phyloP scores from a whole-genome alignment of 2,797 vertebrate species.

The Nasua narica region DNA sequence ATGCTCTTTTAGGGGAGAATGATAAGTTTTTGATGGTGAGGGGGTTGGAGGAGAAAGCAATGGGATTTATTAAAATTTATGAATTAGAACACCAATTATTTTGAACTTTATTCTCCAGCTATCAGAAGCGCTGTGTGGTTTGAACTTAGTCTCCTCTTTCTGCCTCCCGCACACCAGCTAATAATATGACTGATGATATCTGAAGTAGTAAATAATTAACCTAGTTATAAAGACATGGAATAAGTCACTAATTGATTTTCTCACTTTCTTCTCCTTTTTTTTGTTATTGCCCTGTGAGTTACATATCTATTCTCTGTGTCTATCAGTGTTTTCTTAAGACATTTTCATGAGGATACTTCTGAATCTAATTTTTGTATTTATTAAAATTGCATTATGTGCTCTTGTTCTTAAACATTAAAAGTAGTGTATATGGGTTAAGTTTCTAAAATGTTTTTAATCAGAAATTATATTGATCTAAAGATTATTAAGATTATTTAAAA shows the following conservation, averaged over 20 bases:
- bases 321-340: neutral
- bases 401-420: neutral
- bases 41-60: neutral
- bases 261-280: rapidly evolving
- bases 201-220: neutral
- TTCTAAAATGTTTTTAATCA: neutral
- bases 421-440: neutral
- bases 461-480: neutral
- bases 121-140: neutral
- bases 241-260: neutral
- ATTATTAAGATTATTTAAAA: neutral
- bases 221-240: neutral
- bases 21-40: neutral
- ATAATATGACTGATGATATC: neutral
- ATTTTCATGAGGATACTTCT: neutral
- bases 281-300: neutral
- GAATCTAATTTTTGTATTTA: neutral
- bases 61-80: neutral
- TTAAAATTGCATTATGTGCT: neutral
- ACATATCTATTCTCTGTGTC: neutral
- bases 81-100: neutral
- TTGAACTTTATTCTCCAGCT: constrained; percentile 15
- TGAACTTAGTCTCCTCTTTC: neutral
- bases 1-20: neutral
- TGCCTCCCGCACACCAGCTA: neutral